Conservation (phyloP, 2,113 vertebrate genomes). For the Madoqua kirkii region DNA sequence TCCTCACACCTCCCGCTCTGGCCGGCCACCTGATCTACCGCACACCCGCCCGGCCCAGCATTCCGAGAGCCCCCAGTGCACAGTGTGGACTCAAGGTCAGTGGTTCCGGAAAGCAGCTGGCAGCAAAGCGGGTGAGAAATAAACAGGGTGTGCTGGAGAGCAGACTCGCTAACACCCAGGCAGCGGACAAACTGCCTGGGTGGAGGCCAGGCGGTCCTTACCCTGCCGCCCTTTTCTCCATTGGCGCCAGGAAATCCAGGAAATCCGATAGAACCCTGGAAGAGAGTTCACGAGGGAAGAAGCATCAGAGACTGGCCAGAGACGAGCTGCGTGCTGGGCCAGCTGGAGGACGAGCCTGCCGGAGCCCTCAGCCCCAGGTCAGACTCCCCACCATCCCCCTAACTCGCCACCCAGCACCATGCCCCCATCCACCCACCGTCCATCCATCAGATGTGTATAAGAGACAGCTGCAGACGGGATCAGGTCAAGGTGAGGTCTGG, state of each 20-base stretch:
- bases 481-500: neutral
- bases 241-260: slow-evolving; percentile 96
- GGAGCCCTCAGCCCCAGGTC: accelerated
- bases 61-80: neutral
- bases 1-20: accelerated
- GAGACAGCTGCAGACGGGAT: accelerated
- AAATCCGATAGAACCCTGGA: slow-evolving; percentile 95
- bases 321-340: accelerated
- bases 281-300: neutral
- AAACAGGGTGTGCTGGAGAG: accelerated
- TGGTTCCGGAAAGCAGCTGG: neutral
- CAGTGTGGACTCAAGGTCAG: neutral
- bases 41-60: accelerated
- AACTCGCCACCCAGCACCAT: accelerated
- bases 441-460: no score
- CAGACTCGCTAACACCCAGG: accelerated
- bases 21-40: accelerated
- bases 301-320: accelerated
- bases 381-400: neutral
- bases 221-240: slow-evolving; percentile 96
- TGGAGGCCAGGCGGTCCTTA: slow-evolving; percentile 68
- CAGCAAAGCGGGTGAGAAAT: neutral
- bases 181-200: accelerated
- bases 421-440: accelerated
- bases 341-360: accelerated